Percentiles rank a stretch among this genome's conserved stretches.
Evolutionary conservation across 2,888 invertebrate genomes (phyloP).

Genomic region (Rotaria macrura): DNA sequence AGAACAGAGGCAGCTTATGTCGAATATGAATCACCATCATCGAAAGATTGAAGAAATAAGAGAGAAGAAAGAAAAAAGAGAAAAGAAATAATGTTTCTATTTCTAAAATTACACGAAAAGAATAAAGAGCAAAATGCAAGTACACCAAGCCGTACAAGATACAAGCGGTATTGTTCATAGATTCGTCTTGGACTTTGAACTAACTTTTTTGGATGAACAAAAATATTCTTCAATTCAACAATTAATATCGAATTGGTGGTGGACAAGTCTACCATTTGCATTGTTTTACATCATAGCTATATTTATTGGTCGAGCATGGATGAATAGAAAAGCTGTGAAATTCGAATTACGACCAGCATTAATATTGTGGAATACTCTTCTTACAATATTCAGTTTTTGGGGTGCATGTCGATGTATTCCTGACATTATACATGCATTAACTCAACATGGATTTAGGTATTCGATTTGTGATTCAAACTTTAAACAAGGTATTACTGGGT

Average conservation of each 20-base stretch:
- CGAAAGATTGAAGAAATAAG: not conserved
- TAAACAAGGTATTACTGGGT: conserved; percentile 39
- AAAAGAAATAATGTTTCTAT: not conserved
- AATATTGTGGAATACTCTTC: conserved; percentile 31
- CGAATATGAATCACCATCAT: not conserved
- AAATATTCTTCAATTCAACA: not conserved
- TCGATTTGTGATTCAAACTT: conserved; percentile 36
- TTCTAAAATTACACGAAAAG: not conserved
- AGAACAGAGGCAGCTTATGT: no score
- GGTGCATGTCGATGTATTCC: conserved; percentile 33
- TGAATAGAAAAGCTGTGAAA: conserved; percentile 20
- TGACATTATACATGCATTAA: conserved; percentile 30
- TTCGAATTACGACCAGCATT: conserved; percentile 31
- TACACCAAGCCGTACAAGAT: not conserved
- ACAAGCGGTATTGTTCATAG: not conserved
- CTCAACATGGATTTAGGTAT: conserved; percentile 28
- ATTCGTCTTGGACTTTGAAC: not conserved
- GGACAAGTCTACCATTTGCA: conserved; percentile 3
- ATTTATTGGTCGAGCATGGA: conserved; percentile 24
- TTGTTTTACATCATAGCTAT: conserved; percentile 21
- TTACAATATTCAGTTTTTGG: conserved; percentile 34
- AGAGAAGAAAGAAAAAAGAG: not conserved
- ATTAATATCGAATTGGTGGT: conserved; percentile 25
- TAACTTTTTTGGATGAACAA: not conserved
- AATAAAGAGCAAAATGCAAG: not conserved